Conservation (phyloP, 1,140 invertebrate species). For the Sitophilus oryzae region DNA sequence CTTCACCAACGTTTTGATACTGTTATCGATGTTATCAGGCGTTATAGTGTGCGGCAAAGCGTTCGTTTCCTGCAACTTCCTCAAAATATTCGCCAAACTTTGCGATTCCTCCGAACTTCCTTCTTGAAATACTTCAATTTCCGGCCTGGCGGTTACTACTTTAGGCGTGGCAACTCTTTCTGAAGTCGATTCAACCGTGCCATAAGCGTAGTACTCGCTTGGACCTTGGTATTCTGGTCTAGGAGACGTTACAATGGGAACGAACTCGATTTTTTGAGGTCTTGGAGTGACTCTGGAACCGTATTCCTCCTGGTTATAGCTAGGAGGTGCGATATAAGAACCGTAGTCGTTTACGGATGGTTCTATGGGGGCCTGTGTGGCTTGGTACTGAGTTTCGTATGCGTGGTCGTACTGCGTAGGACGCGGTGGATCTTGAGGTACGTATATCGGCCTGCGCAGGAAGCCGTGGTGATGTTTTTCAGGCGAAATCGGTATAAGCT, state of each 20-base stretch:
- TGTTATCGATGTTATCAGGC: constrained; percentile 68
- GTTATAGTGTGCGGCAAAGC: constrained; percentile 66
- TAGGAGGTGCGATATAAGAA: background rate
- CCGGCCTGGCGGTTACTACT: background rate
- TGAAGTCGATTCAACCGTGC: background rate
- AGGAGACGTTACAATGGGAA: background rate
- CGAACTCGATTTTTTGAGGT: background rate
- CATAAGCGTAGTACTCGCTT: background rate
- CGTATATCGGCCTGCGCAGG: constrained; percentile 1
- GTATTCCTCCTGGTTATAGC: background rate
- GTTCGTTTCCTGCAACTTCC: constrained; percentile 64
- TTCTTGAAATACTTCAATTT: background rate
- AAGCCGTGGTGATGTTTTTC: constrained; percentile 9
- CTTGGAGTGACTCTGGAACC: background rate
- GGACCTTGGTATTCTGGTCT: background rate
- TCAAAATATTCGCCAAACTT: constrained; percentile 49
- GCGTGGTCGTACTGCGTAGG: constrained; percentile 11
- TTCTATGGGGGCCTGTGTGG: constrained; percentile 12
- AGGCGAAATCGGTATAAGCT: constrained; percentile 6
- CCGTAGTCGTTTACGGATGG: constrained; percentile 1
- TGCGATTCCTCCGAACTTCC: constrained; percentile 23
- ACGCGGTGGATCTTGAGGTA: constrained; percentile 2
- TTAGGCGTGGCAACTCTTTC: background rate
- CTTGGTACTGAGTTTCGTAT: constrained; percentile 20
- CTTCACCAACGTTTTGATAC: constrained; percentile 66